Base-by-base conservation (phyloP, 2,797 vertebrate species). In the Scarus forsteni region DNA sequence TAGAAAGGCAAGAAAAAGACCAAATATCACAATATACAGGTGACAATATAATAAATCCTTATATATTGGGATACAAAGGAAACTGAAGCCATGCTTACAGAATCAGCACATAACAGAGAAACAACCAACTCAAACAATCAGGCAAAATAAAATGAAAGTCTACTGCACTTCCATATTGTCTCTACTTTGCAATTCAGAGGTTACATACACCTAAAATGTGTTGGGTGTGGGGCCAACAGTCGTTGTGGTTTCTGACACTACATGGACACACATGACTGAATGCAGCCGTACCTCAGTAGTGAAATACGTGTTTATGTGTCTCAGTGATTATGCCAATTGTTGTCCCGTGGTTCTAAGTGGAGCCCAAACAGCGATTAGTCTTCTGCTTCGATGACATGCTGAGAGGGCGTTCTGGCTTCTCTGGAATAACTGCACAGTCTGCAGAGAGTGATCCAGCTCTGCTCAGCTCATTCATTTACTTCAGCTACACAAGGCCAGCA, bases 351-450 rank as follows among this genome's bases (percentile, higher is more conserved):
- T 35, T 67, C 49, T 60, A 56, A 76, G 61, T 3, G 10, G 56
- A 88, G 77, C 65, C 74, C 77, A 81, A 92, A 89, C 80, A 85
- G 59, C 67, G 73, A 87, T 88, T 80, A 85, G 69, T 70, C 72
- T 75, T 73, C 80, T 78, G 87, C 88, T 89, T 77, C 75, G 71
- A 77, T 79, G 79, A 84, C 73, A 48, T 77, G 86, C 88, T 81
- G 83, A 88, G 71, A 60, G 71, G 68, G 67, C 43, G 39, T 89
- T 88, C 69, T 63, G 66, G 63, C 63, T 38, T 51, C 45, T 71
- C 77, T 81, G 61, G 78, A 78, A 88, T 85, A 82, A 79, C 78
- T 82, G 84, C 80, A 80, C 74, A 73, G 81, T 83, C 73, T 84
- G 85, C 76, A 81, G 67, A 79, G 71, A 83, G 49, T 13, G 0